Conservation (phyloP, 37 sponge, comb jelly and placozoan species). For the Haliclona indistincta region DNA sequence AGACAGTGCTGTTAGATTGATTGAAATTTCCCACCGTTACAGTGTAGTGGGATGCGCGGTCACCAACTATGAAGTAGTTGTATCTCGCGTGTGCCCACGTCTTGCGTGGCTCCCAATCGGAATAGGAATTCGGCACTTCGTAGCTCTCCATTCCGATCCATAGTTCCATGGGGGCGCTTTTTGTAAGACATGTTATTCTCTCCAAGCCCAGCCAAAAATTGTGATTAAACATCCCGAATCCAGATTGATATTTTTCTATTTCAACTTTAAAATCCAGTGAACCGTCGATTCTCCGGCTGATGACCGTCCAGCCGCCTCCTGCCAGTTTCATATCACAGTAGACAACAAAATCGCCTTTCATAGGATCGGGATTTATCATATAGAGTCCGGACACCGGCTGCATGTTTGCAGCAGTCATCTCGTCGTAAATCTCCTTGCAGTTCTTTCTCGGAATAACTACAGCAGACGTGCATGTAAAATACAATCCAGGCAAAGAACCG, state of each 20-base stretch:
- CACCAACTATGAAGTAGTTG: slow-evolving; percentile 23
- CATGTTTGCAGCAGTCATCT: slow-evolving; percentile 13
- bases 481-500: too few species aligned
- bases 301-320: slow-evolving; percentile 65
- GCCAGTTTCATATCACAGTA: slow-evolving; percentile 56
- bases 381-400: slow-evolving; percentile 60
- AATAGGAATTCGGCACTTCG: background rate
- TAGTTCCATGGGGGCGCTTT: slow-evolving; percentile 11
- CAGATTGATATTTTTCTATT: slow-evolving; percentile 35
- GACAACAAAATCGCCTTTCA: slow-evolving; percentile 29
- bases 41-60: slow-evolving; percentile 12
- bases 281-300: slow-evolving; percentile 42
- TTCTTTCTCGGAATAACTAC: slow-evolving; percentile 33
- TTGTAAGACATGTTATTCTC: slow-evolving; percentile 29
- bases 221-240: slow-evolving; percentile 45
- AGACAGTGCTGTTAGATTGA: slow-evolving; percentile 2
- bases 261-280: slow-evolving; percentile 20
- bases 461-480: too few species aligned
- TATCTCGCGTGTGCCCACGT: slow-evolving; percentile 10
- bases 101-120: background rate
- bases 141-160: too few species aligned
- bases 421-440: slow-evolving; percentile 48
- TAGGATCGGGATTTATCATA: slow-evolving; percentile 16
- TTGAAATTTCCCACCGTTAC: slow-evolving; percentile 15
- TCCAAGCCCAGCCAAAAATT: slow-evolving; percentile 73